Evolutionary conservation across 1,140 invertebrate species (phyloP).

Genomic region (Trichomalopsis sarcophagae): DNA sequence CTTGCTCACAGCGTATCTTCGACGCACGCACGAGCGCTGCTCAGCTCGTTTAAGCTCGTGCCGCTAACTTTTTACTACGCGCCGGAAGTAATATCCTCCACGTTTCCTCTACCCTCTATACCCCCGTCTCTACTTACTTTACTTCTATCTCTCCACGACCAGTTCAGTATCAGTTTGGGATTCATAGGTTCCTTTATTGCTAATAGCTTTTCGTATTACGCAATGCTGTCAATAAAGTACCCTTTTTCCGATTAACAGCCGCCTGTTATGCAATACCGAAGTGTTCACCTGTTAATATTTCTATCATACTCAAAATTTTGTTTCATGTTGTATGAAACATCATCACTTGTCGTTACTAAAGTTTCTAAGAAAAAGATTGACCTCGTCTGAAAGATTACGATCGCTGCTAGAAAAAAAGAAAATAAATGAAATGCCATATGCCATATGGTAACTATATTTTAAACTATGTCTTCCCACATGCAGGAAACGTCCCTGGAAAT

Average conservation of each 20-base stretch:
- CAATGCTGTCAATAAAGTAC: no score
- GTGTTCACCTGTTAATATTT: no score
- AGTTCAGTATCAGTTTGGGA: neutral
- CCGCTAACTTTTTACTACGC: conserved; percentile 27
- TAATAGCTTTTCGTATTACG: neutral
- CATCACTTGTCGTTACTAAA: no score
- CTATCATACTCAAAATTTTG: no score
- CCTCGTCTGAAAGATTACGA: no score
- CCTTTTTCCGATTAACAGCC: no score
- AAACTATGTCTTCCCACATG: neutral
- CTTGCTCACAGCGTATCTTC: neutral
- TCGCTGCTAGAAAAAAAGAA: neutral
- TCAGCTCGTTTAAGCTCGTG: conserved; percentile 14
- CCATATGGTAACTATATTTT: neutral
- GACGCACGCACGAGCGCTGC: neutral
- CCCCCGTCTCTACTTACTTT: neutral
- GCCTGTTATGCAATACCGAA: no score
- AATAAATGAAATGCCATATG: neutral
- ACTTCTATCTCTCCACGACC: neutral
- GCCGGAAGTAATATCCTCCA: conserved; percentile 25
- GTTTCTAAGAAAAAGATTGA: no score
- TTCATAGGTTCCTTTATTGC: conserved; percentile 5
- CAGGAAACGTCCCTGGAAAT: neutral
- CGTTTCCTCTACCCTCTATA: neutral
- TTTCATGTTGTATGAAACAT: no score